Evolutionary conservation across 1,140 invertebrate species (phyloP).

Genomic region (Solenopsis fugax): DNA sequence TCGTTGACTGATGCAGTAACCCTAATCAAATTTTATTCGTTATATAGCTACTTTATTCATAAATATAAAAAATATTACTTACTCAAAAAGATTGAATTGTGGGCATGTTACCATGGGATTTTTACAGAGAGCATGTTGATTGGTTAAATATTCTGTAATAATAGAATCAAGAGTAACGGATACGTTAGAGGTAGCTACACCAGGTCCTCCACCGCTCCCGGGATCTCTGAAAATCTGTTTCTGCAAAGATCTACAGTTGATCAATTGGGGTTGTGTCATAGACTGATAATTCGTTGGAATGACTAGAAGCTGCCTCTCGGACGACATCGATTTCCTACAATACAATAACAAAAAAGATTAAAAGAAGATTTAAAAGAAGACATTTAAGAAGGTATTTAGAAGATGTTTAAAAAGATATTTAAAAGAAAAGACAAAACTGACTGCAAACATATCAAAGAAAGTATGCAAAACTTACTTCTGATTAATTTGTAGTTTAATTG

Average conservation of each 20-base stretch:
- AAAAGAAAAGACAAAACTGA: background rate
- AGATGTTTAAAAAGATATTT: background rate
- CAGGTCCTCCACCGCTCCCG: slow-evolving; percentile 73
- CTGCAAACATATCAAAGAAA: background rate
- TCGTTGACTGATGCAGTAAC: background rate
- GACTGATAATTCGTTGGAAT: slow-evolving; percentile 67
- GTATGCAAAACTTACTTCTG: slow-evolving; percentile 78
- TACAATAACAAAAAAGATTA: background rate
- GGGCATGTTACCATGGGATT: slow-evolving; percentile 97
- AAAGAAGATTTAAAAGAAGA: too few relatives aligned
- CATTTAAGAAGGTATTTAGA: too few relatives aligned
- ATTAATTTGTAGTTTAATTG: slow-evolving; percentile 85
- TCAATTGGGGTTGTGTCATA: slow-evolving; percentile 62
- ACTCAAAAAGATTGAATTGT: slow-evolving; percentile 95
- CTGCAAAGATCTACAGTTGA: slow-evolving; percentile 88
- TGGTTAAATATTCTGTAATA: slow-evolving; percentile 97
- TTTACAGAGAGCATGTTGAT: slow-evolving; percentile 97
- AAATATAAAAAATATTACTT: slow-evolving; percentile 81
- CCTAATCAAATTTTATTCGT: slow-evolving; percentile 22
- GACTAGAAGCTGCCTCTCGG: slow-evolving; percentile 78
- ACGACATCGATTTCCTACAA: slow-evolving; percentile 78
- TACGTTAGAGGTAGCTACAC: slow-evolving; percentile 81
- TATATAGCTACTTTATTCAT: background rate
- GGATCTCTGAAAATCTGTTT: slow-evolving; percentile 89
- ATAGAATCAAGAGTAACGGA: slow-evolving; percentile 95